Evolutionary conservation across 2,113 vertebrate genomes (phyloP), one percentile per base, ranked within the genome.

Genomic region (Sebastes fasciatus): DNA sequence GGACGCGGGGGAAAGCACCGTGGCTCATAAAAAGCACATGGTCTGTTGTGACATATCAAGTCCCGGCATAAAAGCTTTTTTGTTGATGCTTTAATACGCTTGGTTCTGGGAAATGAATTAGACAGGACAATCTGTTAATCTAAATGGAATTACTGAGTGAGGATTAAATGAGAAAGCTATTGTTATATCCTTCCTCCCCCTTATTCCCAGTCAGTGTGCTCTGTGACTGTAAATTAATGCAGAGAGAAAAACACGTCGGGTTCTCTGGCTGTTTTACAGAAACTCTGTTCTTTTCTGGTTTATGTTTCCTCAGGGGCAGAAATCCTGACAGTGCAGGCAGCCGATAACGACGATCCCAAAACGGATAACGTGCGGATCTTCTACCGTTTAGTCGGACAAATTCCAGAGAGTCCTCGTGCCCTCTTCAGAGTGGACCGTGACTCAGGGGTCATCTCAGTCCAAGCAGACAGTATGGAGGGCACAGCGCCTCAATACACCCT

Each of bases 281-380:
- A 21, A 40, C 23, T n/a, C 16, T 68, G 11, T 46, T 79, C 34
- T 67, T 75, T 57, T 10, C 60, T 51, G 8, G 1, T 45, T 4
- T 49, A 52, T 87, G 13, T 79, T 58, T 69, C 74, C 68, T 9
- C 83, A 97, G 95, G 95, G 68, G 94, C 94, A 16, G 93, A 96
- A 74, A 95, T 96, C 71, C 94, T 95, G 71, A 92, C 88, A 8
- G 92, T 96, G 70, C 94, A 95, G 78, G 94, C 95, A 4, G 92
- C 94, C 1, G 96, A 96, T 79, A 96, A 93, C 5, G 96, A 97
- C 3, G 95, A 96, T 58, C 95, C 94, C 19, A 94, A 93, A 62
- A 95, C 94, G 4, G 95, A 94, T 62, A 95, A 96, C 3, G 94
- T 95, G 12, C 66, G 95, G 51, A 96, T 95, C 63, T 91, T 88